Percentiles rank a stretch among this genome's conserved stretches.
These are phyloP conservation scores for Colostygia pectinataria DNA, from an alignment of 2,888 invertebrate species.

Conservation along the genomic window DNA sequence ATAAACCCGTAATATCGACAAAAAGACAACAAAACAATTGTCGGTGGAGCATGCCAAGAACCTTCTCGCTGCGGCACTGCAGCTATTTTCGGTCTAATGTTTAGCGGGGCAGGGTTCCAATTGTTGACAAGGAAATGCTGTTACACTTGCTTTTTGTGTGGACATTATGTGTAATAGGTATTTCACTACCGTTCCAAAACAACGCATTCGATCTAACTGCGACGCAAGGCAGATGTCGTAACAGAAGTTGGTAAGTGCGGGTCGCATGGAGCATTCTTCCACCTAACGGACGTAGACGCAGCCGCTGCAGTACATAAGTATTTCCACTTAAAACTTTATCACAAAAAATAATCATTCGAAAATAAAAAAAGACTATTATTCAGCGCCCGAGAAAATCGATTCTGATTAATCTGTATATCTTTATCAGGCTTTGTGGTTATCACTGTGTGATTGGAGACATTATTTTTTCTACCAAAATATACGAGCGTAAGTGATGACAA, in stretches of 20 bases:
- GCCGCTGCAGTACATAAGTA: background rate
- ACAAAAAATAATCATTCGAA: background rate
- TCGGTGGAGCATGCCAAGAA: constrained; percentile 56
- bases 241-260: constrained; percentile 40
- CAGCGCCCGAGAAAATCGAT: constrained; percentile 13
- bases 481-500: constrained; percentile 30
- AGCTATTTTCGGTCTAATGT: constrained; percentile 52
- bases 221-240: constrained; percentile 56
- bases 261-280: constrained; percentile 38
- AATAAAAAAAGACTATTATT: constrained; percentile 3
- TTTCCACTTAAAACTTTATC: background rate
- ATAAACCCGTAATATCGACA: constrained; percentile 79
- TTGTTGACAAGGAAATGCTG: constrained; percentile 39
- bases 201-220: constrained; percentile 58
- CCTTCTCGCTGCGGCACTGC: constrained; percentile 35
- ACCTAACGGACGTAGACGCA: background rate
- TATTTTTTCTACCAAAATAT: constrained; percentile 17
- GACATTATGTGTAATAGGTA: constrained; percentile 60
- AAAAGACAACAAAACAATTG: constrained; percentile 68
- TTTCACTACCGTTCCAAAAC: constrained; percentile 69
- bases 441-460: constrained; percentile 12
- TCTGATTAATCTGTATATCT: constrained; percentile 24
- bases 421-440: constrained; percentile 26
- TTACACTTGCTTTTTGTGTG: constrained; percentile 51
- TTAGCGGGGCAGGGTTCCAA: constrained; percentile 45